Evolutionary conservation across 2,113 vertebrate species (phyloP).

Genomic region (Pelecanus crispus): DNA sequence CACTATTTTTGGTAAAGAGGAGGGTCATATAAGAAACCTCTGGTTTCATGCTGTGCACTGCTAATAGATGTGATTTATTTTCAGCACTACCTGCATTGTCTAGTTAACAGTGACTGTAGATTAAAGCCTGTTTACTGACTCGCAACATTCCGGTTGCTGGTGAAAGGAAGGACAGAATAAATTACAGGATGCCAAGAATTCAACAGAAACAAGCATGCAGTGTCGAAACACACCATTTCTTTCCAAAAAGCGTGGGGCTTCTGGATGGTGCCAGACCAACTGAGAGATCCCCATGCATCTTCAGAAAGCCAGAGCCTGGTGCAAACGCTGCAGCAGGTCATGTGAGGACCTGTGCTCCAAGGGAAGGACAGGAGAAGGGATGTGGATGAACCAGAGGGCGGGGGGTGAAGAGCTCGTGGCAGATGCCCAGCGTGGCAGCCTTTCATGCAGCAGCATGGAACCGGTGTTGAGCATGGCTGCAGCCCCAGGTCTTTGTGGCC

Average conservation of each 20-base stretch:
- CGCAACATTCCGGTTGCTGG: neutral
- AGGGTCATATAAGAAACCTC: neutral
- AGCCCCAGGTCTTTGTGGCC: neutral
- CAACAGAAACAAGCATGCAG: neutral
- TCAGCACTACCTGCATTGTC: slow-evolving; percentile 9
- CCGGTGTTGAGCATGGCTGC: accelerated
- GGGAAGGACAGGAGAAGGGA: neutral
- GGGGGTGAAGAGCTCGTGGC: neutral
- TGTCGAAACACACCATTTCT: neutral
- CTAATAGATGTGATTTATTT: slow-evolving; percentile 24
- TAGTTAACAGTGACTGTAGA: slow-evolving; percentile 33
- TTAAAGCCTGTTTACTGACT: slow-evolving; percentile 40
- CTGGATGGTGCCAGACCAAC: neutral
- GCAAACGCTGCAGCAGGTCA: accelerated
- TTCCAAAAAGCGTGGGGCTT: neutral
- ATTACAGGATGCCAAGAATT: neutral
- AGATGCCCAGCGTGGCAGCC: neutral
- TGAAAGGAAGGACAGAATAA: slow-evolving; percentile 7
- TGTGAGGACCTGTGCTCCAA: neutral
- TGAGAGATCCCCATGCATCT: accelerated
- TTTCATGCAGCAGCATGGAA: accelerated
- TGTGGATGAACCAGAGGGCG: neutral
- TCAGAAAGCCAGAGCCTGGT: neutral
- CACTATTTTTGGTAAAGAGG: neutral
- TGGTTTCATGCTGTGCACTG: neutral